Percentiles rank a stretch among this genome's conserved stretches.
These are phyloP conservation scores for Listrodromus nycthemerus DNA, from an alignment of 2,888 invertebrate genomes.

Conservation along the genomic window DNA sequence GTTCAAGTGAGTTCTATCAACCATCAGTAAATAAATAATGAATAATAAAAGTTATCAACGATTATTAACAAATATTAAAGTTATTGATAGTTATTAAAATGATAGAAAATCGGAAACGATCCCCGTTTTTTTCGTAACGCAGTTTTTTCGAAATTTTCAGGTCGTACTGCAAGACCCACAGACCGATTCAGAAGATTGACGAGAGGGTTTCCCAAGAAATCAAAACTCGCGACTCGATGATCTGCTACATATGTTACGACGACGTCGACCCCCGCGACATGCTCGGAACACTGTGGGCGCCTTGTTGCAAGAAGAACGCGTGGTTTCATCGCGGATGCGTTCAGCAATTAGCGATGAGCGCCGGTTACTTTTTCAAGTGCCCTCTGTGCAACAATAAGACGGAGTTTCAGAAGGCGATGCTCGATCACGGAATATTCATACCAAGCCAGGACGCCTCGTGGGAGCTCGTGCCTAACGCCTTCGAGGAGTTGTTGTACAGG, in stretches of 20 bases:
- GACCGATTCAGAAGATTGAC: conserved; percentile 86
- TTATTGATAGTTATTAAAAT: too few species aligned
- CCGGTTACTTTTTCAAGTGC: conserved; percentile 94
- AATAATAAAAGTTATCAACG: neutral
- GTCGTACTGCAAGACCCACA: conserved; percentile 88
- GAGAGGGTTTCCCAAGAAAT: conserved; percentile 73
- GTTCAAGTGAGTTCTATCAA: conserved; percentile 84
- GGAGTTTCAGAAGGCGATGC: conserved; percentile 87
- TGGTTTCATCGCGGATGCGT: conserved; percentile 92
- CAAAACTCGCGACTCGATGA: conserved; percentile 74
- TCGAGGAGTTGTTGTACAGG: conserved; percentile 89
- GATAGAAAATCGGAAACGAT: too few species aligned
- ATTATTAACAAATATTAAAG: neutral
- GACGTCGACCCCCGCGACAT: conserved; percentile 84
- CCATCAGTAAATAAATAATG: neutral
- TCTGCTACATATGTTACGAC: conserved; percentile 91
- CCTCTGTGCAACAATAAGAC: conserved; percentile 92
- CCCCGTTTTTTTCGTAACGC: neutral
- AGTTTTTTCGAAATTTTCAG: conserved; percentile 82
- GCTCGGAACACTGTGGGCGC: conserved; percentile 88
- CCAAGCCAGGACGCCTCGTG: conserved; percentile 95
- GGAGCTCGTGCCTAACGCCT: conserved; percentile 92
- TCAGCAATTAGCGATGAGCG: conserved; percentile 90
- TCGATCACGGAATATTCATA: conserved; percentile 90
- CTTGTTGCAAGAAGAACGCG: conserved; percentile 90